phyloP scores from a whole-genome alignment of 2,797 vertebrate genomes.

The Coregonus suidteri region DNA sequence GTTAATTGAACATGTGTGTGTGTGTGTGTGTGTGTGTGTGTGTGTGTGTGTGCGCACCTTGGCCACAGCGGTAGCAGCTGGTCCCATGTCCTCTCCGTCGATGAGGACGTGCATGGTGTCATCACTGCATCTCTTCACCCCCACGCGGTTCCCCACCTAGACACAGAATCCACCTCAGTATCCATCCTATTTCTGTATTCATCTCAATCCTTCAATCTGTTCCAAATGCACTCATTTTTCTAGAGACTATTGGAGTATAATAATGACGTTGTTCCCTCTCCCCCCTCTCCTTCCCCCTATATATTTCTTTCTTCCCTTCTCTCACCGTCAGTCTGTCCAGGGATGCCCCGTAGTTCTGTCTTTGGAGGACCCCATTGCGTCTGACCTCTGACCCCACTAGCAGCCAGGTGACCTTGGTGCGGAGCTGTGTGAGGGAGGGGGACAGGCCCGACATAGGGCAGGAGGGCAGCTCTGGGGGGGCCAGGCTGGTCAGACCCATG shows the following conservation, averaged over 20 bases:
- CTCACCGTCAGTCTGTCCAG: constrained; percentile 86
- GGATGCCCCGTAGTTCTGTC: constrained; percentile 88
- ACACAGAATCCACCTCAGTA: neutral
- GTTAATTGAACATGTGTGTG: no score
- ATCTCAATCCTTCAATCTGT: no score
- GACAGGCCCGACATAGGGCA: constrained; percentile 83
- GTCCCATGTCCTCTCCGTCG: constrained; percentile 90
- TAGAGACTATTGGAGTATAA: no score
- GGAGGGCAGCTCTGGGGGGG: constrained; percentile 80
- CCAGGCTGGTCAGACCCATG: constrained; percentile 85
- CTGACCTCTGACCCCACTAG: constrained; percentile 86
- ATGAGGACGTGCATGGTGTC: constrained; percentile 90
- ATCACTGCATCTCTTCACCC: constrained; percentile 85
- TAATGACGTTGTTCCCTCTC: neutral
- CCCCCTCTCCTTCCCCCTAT: no score
- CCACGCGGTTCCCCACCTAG: constrained; percentile 88
- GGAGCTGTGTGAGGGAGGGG: constrained; percentile 83
- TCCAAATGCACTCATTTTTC: neutral
- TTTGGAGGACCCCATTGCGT: constrained; percentile 85
- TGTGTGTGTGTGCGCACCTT: constrained; percentile 73
- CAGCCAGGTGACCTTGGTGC: constrained; percentile 89
- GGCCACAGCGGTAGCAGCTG: constrained; percentile 85
- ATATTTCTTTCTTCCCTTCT: no score
- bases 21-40: no score
- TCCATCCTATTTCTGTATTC: neutral